A percentile compares a stretch with the other conserved stretches of the same genome.
These are phyloP conservation scores for Bhutanitis thaidina DNA, from an alignment of 2,888 invertebrate species.

Conservation along the genomic window DNA sequence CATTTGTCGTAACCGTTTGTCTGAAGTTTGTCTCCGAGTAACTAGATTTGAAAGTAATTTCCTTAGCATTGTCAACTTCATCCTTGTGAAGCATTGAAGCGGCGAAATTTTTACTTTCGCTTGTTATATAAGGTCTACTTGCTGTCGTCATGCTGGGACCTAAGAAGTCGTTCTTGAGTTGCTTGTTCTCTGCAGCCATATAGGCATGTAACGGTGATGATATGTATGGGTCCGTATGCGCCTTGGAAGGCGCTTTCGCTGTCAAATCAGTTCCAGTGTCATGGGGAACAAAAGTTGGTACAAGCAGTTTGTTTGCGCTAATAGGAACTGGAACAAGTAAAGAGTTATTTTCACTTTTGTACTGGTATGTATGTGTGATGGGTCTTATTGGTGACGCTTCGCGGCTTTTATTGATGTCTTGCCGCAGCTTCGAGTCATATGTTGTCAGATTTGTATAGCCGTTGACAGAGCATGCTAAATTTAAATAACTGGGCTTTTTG, in stretches of 20 bases:
- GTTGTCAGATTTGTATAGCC: constrained; percentile 93
- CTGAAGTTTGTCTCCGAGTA: constrained; percentile 73
- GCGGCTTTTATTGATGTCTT: constrained; percentile 85
- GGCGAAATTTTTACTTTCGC: constrained; percentile 66
- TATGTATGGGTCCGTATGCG: constrained; percentile 70
- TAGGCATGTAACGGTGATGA: constrained; percentile 65
- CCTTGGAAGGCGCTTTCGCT: constrained; percentile 73
- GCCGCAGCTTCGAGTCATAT: constrained; percentile 89
- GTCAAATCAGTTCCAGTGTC: constrained; percentile 71
- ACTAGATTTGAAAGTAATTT: constrained; percentile 68
- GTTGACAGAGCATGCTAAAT: constrained; percentile 93
- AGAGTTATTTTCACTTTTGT: constrained; percentile 64
- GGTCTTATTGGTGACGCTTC: constrained; percentile 86
- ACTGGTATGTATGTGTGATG: constrained; percentile 71
- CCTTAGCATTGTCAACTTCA: constrained; percentile 66
- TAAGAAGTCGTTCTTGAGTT: constrained; percentile 71
- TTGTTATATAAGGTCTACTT: constrained; percentile 59
- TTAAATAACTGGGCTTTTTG: constrained; percentile 92
- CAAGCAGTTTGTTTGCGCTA: constrained; percentile 76
- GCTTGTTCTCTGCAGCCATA: constrained; percentile 74
- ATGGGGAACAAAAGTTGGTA: constrained; percentile 75
- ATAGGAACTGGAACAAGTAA: constrained; percentile 70
- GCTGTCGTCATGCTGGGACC: constrained; percentile 71
- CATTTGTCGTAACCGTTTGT: constrained; percentile 57
- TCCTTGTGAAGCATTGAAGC: constrained; percentile 68